These are phyloP conservation scores for Cladopsammia gracilis DNA, from an alignment of 64 coral and sea anemone species.

Conservation along the genomic window DNA sequence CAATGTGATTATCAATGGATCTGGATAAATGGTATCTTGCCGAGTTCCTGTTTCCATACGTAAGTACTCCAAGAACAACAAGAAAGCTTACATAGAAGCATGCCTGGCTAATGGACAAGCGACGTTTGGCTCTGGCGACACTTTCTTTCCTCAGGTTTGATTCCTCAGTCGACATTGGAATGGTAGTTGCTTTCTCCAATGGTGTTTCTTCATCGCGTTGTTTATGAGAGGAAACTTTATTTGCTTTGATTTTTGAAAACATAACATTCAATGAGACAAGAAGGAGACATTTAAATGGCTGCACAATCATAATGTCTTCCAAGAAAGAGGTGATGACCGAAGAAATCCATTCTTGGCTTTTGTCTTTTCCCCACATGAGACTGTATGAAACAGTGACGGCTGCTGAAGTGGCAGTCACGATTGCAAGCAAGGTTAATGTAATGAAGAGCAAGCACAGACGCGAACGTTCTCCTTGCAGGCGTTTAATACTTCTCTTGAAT, in stretches of 20 bases:
- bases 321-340: neutral
- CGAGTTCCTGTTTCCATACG: neutral
- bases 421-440: neutral
- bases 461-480: neutral
- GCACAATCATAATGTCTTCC: neutral
- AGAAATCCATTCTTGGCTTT: conserved; percentile 2
- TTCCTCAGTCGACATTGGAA: neutral
- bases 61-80: neutral
- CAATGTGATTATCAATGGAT: neutral
- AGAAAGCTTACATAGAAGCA: neutral
- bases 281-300: neutral
- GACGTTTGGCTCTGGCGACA: neutral
- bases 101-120: neutral
- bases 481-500: neutral
- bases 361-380: neutral
- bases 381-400: neutral
- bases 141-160: neutral
- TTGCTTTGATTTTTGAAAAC: neutral
- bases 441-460: neutral
- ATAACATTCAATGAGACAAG: neutral
- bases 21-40: neutral
- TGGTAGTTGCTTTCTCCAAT: neutral
- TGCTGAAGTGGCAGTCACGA: neutral
- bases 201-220: neutral
- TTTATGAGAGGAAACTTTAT: neutral